phyloP scores from a whole-genome alignment of 2,113 vertebrate genomes.

The Empidonax traillii region DNA sequence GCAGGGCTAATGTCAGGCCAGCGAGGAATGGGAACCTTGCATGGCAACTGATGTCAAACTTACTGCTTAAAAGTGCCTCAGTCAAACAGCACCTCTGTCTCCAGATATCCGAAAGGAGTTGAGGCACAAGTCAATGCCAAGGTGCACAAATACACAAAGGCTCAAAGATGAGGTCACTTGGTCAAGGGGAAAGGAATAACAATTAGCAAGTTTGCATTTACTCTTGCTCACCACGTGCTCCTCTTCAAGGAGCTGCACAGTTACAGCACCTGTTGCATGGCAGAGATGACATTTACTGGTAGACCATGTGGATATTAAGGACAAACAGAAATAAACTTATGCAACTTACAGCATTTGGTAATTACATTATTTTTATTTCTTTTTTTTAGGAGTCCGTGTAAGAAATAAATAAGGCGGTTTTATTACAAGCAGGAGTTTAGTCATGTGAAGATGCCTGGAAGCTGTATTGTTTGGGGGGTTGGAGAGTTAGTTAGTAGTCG shows the following conservation, averaged over 20 bases:
- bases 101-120: background rate
- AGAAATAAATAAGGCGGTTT: too few species aligned
- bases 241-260: background rate
- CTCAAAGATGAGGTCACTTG: background rate
- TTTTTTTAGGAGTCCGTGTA: background rate
- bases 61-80: background rate
- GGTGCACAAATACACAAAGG: background rate
- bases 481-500: too few species aligned
- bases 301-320: background rate
- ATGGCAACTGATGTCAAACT: background rate
- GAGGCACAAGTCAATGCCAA: background rate
- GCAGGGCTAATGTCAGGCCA: background rate
- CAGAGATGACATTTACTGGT: background rate
- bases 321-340: background rate
- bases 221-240: background rate
- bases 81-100: background rate
- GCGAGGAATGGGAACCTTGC: fast-evolving
- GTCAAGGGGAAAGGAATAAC: background rate
- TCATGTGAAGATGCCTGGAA: too few species aligned
- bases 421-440: too few species aligned
- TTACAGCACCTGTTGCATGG: background rate
- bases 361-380: background rate
- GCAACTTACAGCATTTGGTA: background rate
- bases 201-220: background rate
- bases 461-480: too few species aligned